Evolutionary conservation across 2,888 invertebrate genomes (phyloP).

Genomic region (Acleris emargana): DNA sequence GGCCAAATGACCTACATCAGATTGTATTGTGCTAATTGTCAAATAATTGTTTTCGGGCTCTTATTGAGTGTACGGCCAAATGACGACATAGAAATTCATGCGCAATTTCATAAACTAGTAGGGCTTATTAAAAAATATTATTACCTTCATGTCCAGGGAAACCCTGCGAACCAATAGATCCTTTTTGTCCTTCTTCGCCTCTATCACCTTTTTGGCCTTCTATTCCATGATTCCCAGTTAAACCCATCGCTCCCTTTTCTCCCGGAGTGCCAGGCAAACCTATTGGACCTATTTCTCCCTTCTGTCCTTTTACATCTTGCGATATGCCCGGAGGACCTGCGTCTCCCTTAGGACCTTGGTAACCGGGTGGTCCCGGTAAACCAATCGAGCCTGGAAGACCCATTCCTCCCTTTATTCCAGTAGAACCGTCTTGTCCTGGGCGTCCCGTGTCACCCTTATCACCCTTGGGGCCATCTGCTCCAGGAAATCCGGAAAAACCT

Average conservation of each 20-base stretch:
- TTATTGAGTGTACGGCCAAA: too few relatives aligned
- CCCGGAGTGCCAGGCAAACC: constrained; percentile 87
- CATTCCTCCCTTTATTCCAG: constrained; percentile 86
- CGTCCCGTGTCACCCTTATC: constrained; percentile 88
- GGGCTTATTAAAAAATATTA: not conserved
- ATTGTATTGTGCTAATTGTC: too few relatives aligned
- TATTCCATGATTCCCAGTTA: constrained; percentile 82
- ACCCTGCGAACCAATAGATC: constrained; percentile 67
- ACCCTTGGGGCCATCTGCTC: constrained; percentile 87
- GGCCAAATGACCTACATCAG: too few relatives aligned
- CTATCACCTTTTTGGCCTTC: constrained; percentile 85
- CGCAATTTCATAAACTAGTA: too few relatives aligned
- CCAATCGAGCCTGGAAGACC: constrained; percentile 86
- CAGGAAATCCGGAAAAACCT: constrained; percentile 86
- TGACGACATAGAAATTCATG: too few relatives aligned
- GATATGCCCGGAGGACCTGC: constrained; percentile 88
- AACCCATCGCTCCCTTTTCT: constrained; percentile 85
- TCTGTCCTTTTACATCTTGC: constrained; percentile 88
- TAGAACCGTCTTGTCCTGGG: constrained; percentile 84
- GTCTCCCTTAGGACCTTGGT: constrained; percentile 85
- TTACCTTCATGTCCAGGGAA: constrained; percentile 72
- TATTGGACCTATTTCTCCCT: constrained; percentile 88
- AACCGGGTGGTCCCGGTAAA: constrained; percentile 51
- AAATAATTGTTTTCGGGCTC: too few relatives aligned
- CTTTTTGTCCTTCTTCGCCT: constrained; percentile 84